Evolutionary conservation across 1,140 invertebrate genomes (phyloP).

Genomic region (Cyrtorhinus lividipennis): DNA sequence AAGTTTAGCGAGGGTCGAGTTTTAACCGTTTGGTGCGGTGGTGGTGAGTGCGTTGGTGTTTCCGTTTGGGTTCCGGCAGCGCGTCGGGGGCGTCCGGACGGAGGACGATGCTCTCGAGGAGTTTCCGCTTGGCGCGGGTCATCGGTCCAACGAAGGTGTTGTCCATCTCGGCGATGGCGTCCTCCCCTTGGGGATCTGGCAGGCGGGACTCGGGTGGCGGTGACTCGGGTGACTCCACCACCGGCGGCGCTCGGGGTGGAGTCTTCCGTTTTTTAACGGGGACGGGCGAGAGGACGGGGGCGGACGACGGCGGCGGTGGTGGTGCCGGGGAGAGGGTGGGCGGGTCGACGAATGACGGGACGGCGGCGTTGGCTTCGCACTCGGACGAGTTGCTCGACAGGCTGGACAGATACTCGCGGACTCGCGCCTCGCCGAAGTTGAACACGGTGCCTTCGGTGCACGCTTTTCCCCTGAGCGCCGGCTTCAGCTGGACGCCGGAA

Average conservation of each 20-base stretch:
- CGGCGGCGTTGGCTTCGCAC: constrained; percentile 19
- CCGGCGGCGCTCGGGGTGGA: background rate
- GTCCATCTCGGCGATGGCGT: constrained; percentile 11
- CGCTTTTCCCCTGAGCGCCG: constrained; percentile 21
- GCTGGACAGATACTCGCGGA: constrained; percentile 38
- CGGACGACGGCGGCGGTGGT: constrained; percentile 9
- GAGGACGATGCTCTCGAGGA: constrained; percentile 18
- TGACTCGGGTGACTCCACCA: background rate
- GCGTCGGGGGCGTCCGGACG: background rate
- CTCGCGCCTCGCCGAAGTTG: constrained; percentile 38
- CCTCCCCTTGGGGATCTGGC: background rate
- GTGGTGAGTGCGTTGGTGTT: constrained; percentile 18
- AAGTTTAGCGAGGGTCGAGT: background rate
- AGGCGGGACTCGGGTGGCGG: background rate
- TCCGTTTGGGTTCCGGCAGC: constrained; percentile 2
- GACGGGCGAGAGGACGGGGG: constrained; percentile 11
- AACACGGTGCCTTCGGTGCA: constrained; percentile 31
- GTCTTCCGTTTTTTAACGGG: constrained; percentile 6
- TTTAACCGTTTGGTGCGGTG: constrained; percentile 2
- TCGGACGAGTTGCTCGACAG: constrained; percentile 33
- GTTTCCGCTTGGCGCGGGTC: constrained; percentile 23
- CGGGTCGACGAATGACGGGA: background rate
- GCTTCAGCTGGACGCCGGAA: constrained; percentile 3
- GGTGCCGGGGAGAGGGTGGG: constrained; percentile 12
- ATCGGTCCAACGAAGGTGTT: constrained; percentile 20